Evolutionary conservation across 2,888 invertebrate genomes (phyloP).

Genomic region (Trichopria drosophilae): DNA sequence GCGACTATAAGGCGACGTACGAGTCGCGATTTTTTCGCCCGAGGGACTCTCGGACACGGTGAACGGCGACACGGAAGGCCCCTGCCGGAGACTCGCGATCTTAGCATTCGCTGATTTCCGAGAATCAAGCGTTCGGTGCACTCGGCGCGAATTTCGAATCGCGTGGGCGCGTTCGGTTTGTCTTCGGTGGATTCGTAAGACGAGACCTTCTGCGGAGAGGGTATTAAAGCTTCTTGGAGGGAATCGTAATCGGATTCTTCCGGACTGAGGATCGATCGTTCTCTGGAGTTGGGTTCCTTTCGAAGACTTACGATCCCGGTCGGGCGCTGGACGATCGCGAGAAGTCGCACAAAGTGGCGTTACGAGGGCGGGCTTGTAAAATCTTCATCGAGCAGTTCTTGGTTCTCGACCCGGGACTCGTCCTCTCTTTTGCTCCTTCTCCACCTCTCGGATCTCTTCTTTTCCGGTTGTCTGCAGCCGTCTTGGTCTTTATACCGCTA

Average conservation of each 20-base stretch:
- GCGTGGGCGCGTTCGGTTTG: too few species aligned
- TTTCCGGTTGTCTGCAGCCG: constrained; percentile 1
- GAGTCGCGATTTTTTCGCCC: constrained; percentile 1
- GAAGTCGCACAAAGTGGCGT: constrained; percentile 11
- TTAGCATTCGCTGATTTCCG: too few species aligned
- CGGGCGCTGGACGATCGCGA: background rate
- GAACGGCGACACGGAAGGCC: too few species aligned
- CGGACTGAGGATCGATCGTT: constrained; percentile 15
- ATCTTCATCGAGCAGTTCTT: constrained; percentile 29
- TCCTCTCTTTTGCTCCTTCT: constrained; percentile 16
- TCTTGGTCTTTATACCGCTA: too few species aligned
- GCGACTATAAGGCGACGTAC: too few species aligned
- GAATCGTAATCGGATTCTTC: constrained; percentile 29
- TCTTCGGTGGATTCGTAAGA: too few species aligned
- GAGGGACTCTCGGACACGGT: background rate
- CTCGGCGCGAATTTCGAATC: too few species aligned
- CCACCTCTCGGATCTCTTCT: too few species aligned
- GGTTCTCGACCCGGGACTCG: constrained; percentile 18
- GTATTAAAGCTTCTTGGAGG: background rate
- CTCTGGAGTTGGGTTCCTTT: constrained; percentile 22
- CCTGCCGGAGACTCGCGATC: too few species aligned
- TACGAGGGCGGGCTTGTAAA: constrained; percentile 36
- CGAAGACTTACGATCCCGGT: constrained; percentile 25
- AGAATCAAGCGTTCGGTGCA: too few species aligned
- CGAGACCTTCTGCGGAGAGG: too few species aligned